These are phyloP conservation scores for Zeus faber DNA, from an alignment of 2,113 vertebrate genomes.

Conservation along the genomic window DNA sequence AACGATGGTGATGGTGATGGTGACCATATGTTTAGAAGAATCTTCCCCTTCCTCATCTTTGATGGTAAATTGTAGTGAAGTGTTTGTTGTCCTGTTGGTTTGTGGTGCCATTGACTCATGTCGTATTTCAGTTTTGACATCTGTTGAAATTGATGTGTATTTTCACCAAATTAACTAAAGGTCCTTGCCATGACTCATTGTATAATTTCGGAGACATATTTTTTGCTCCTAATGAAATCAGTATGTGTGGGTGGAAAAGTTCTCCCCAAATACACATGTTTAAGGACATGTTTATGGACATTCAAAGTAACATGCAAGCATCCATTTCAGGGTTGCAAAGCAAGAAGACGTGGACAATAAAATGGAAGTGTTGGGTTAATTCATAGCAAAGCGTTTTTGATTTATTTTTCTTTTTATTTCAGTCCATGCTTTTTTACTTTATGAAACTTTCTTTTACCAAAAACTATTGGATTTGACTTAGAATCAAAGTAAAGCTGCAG, in stretches of 20 bases:
- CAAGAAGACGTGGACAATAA: too few relatives aligned
- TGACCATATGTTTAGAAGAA: background rate
- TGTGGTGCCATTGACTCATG: conserved; percentile 42
- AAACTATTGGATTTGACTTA: too few relatives aligned
- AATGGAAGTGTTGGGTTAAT: too few relatives aligned
- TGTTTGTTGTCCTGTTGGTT: conserved; percentile 29
- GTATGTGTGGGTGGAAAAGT: conserved; percentile 28
- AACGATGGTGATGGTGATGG: too few relatives aligned
- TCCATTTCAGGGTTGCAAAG: too few relatives aligned
- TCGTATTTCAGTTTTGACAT: conserved; percentile 21
- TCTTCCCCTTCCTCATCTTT: background rate
- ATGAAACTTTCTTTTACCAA: too few relatives aligned
- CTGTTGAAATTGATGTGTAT: conserved; percentile 30
- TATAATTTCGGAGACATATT: conserved; percentile 42
- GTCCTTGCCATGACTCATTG: conserved; percentile 51
- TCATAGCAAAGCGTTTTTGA: too few relatives aligned
- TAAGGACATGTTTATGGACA: too few relatives aligned
- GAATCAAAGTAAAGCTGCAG: too few relatives aligned
- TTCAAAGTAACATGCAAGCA: too few relatives aligned
- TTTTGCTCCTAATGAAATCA: conserved; percentile 43
- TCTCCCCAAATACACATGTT: conserved; percentile 19
- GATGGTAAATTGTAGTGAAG: conserved; percentile 21
- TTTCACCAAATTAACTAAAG: conserved; percentile 35
- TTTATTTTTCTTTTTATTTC: too few relatives aligned
- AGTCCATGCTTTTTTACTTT: too few relatives aligned